Percentiles rank a stretch among this genome's conserved stretches.
These are phyloP conservation scores for Acridotheres tristis DNA, from an alignment of 2,797 vertebrate genomes.

Conservation along the genomic window DNA sequence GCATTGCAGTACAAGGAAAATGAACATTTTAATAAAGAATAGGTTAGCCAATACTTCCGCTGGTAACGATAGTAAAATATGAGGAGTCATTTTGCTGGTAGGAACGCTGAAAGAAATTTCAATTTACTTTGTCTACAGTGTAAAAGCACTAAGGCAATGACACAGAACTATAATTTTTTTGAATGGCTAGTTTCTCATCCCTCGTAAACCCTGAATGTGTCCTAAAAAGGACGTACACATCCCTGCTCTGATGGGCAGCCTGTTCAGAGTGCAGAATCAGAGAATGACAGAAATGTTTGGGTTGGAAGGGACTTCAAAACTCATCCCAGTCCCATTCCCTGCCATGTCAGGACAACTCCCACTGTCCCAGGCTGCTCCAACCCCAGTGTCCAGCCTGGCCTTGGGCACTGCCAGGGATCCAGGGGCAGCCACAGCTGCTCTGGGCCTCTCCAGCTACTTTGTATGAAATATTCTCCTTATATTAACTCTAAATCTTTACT, in stretches of 20 bases:
- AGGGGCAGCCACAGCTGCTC: background rate
- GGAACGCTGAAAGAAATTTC: conserved; percentile 52
- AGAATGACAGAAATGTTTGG: background rate
- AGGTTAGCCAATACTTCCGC: conserved; percentile 47
- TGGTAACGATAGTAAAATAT: conserved; percentile 62
- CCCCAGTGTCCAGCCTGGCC: fast-evolving
- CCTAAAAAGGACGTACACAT: background rate
- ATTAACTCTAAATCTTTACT: background rate
- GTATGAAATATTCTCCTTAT: background rate
- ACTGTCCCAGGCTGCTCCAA: background rate
- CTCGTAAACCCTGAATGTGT: background rate
- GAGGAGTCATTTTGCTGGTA: conserved; percentile 35
- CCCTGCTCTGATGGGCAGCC: background rate
- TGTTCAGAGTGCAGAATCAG: background rate
- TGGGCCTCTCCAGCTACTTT: background rate
- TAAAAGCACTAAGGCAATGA: conserved; percentile 14
- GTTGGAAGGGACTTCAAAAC: fast-evolving
- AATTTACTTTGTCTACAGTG: conserved; percentile 42
- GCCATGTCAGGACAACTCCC: background rate
- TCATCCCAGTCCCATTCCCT: fast-evolving
- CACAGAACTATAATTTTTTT: background rate
- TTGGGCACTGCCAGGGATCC: background rate
- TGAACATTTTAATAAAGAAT: conserved; percentile 68
- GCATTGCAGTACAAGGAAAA: conserved; percentile 49
- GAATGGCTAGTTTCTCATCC: background rate